Conservation (phyloP, 2,797 vertebrate species). For the Eurystomus glaucurus region DNA sequence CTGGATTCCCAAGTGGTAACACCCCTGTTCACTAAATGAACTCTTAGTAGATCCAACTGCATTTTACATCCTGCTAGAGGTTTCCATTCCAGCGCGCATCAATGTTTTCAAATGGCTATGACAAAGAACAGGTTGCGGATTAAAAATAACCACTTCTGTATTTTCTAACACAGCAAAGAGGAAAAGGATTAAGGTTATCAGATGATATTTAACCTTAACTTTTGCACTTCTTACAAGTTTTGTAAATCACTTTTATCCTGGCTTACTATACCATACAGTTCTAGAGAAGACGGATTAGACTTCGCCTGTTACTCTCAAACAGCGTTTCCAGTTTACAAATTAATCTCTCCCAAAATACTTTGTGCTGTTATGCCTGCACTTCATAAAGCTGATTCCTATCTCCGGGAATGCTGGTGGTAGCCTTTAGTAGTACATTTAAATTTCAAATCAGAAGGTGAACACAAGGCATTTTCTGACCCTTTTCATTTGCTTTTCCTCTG, state of each 20-base stretch:
- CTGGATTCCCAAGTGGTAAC: neutral
- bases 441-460: slow-evolving; percentile 53
- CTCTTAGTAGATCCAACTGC: neutral
- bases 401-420: neutral
- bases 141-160: neutral
- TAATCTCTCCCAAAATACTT: slow-evolving; percentile 20
- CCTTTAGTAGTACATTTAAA: slow-evolving; percentile 18
- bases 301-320: neutral
- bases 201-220: neutral
- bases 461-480: slow-evolving; percentile 19
- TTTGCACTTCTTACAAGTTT: neutral
- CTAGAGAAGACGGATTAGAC: neutral
- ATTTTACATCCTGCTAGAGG: neutral
- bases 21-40: neutral
- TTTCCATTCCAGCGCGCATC: neutral
- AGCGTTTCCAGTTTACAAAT: neutral
- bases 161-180: neutral
- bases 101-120: neutral
- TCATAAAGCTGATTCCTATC: slow-evolving; percentile 13
- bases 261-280: neutral
- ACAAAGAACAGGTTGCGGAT: neutral
- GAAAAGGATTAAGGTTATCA: neutral
- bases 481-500: slow-evolving; percentile 33
- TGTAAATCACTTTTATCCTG: neutral
- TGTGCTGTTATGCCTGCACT: neutral